phyloP scores from a whole-genome alignment of 2,888 invertebrate genomes.

The Nemotelus nigrinus region DNA sequence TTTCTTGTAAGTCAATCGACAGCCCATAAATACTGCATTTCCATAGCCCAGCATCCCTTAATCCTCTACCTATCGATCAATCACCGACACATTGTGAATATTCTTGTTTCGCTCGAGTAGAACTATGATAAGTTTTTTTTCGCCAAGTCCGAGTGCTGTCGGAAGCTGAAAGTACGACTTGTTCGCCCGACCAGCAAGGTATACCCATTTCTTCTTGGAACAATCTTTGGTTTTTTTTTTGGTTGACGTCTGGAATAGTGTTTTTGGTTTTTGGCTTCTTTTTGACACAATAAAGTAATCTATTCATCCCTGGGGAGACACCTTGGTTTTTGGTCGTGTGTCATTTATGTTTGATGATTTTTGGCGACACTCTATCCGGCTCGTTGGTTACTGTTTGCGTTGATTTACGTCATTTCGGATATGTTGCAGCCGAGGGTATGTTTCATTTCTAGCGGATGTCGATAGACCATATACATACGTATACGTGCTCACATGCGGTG shows the following conservation, averaged over 20 bases:
- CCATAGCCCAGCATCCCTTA: constrained; percentile 43
- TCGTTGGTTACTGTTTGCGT: constrained; percentile 7
- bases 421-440: not conserved
- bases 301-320: constrained; percentile 60
- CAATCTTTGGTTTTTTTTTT: no score
- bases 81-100: constrained; percentile 44
- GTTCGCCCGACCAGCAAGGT: no score
- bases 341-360: constrained; percentile 51
- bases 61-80: constrained; percentile 47
- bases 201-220: no score
- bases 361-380: constrained; percentile 41
- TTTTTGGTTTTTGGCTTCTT: constrained; percentile 30
- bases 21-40: constrained; percentile 48
- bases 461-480: no score
- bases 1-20: constrained; percentile 48
- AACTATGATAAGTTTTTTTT: constrained; percentile 36
- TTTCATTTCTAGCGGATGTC: no score
- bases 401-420: constrained; percentile 22
- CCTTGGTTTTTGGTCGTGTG: constrained; percentile 53
- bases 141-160: not conserved
- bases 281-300: constrained; percentile 54
- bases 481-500: no score
- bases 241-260: constrained; percentile 16
- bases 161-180: no score
- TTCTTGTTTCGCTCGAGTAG: constrained; percentile 26